Percentiles rank a stretch among this genome's conserved stretches.
These are phyloP conservation scores for Halichoeres trimaculatus DNA, from an alignment of 2,113 vertebrate genomes.

Conservation along the genomic window DNA sequence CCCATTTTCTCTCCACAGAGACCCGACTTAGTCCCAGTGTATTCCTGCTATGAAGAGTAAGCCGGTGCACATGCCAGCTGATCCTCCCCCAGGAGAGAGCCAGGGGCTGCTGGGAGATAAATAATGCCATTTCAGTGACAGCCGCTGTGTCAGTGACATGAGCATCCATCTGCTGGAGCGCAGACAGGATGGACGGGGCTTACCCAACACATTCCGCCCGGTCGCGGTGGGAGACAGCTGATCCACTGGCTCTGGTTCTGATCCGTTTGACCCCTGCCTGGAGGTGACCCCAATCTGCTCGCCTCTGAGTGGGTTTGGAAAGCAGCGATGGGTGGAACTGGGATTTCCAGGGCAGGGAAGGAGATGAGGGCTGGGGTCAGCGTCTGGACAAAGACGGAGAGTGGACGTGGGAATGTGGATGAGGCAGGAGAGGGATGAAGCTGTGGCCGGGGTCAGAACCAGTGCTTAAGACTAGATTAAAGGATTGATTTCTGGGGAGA, in stretches of 20 bases:
- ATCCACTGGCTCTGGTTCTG: constrained; percentile 65
- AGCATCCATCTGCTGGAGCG: constrained; percentile 56
- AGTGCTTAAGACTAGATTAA: constrained; percentile 4
- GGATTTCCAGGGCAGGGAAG: constrained; percentile 4
- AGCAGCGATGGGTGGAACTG: constrained; percentile 4
- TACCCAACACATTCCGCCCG: constrained; percentile 56
- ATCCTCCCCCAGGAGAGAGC: constrained; percentile 48
- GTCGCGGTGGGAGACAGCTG: constrained; percentile 58
- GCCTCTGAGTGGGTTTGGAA: background rate
- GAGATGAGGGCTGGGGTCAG: constrained; percentile 23
- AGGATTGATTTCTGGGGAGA: constrained; percentile 10
- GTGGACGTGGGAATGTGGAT: constrained; percentile 19
- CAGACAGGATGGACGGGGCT: constrained; percentile 50
- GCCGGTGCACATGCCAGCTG: constrained; percentile 44
- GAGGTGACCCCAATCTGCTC: constrained; percentile 61
- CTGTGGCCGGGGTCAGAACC: background rate
- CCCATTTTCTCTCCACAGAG: constrained; percentile 3
- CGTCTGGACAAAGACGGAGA: background rate
- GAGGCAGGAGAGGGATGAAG: background rate
- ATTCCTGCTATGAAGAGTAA: constrained; percentile 43
- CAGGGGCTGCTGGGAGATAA: constrained; percentile 52
- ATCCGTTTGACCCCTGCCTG: constrained; percentile 58
- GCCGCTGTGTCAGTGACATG: constrained; percentile 55
- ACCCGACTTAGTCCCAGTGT: constrained; percentile 41
- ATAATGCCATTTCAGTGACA: constrained; percentile 63